Conservation (phyloP, 1,140 invertebrate genomes). For the Musca domestica region DNA sequence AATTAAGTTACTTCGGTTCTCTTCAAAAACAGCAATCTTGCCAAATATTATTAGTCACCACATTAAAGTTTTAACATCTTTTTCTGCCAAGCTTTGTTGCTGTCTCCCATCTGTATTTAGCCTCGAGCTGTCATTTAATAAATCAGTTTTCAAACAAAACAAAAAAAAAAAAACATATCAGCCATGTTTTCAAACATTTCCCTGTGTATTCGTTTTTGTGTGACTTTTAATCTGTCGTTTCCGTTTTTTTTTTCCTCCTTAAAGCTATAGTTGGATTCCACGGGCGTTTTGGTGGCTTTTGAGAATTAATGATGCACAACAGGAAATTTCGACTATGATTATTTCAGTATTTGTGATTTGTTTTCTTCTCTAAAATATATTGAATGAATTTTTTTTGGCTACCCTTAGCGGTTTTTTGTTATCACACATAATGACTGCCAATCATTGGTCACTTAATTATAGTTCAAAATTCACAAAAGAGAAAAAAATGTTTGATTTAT, state of each 20-base stretch:
- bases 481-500: too few relatives aligned
- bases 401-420: neutral
- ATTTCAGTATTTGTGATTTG: neutral
- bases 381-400: slow-evolving; percentile 1
- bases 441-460: slow-evolving; percentile 7
- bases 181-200: neutral
- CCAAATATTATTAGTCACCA: too few relatives aligned
- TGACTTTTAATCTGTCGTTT: slow-evolving; percentile 19
- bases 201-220: slow-evolving; percentile 3
- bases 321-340: slow-evolving; percentile 16
- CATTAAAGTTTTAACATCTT: too few relatives aligned
- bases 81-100: neutral
- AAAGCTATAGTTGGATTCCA: neutral
- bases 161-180: too few relatives aligned
- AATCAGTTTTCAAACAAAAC: slow-evolving; percentile 15
- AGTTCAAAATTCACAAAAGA: too few relatives aligned
- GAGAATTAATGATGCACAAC: slow-evolving; percentile 11
- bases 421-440: too few relatives aligned
- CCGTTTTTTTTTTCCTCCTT: slow-evolving; percentile 12
- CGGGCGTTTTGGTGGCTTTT: neutral
- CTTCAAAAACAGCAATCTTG: too few relatives aligned
- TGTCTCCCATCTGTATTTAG: neutral
- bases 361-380: neutral
- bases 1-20: too few relatives aligned
- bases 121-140: slow-evolving; percentile 22